Evolutionary conservation across 2,113 vertebrate species (phyloP), one percentile per base, ranked within the genome.

Genomic region (Cebidichthys violaceus): DNA sequence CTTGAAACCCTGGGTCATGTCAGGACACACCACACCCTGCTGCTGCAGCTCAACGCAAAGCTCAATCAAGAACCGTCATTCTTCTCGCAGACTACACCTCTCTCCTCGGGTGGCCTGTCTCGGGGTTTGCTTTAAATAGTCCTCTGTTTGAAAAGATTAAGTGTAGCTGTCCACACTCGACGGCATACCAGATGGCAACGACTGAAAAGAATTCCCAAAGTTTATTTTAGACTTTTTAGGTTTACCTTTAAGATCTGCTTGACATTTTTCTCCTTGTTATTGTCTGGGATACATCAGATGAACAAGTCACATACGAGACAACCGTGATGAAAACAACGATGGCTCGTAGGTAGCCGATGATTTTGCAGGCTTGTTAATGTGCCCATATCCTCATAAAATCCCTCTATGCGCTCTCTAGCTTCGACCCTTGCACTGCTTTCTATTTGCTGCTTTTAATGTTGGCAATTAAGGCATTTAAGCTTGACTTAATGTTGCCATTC

Each of bases 401-500:
- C 33, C 65, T 78, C 52, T 9, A 8, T 62, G 75, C 61, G 2
- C 41, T 69, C 41, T 69, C 50, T 24, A 61, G 70, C 68, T 78
- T 72, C 76, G 90, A 90, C 88, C 90, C 79, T 89, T 89, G 85
- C 79, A 74, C 86, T 75, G 50, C 39, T 45, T 45, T 66, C 60
- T 85, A 80, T 89, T 86, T 86, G 76, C 54, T 77, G 80, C 75
- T 84, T 90, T 90, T 92, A 92, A 89, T 84, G 85, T 89, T 73
- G 62, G 78, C 79, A 80, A 92, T 93, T 91, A 87, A 86, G 75
- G 71, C 70, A 33, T 88, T 93, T 87, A 88, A 90, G 86, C 82
- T 68, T 35, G 67, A 82, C 82, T 78, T 90, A 91, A 92, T 92
- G 91, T 78, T 79, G 76, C 87, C 87, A 72, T 86, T 79, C 66